Base-by-base conservation (phyloP, 2,797 vertebrate species). In the Pangasius sanitwongsei region DNA sequence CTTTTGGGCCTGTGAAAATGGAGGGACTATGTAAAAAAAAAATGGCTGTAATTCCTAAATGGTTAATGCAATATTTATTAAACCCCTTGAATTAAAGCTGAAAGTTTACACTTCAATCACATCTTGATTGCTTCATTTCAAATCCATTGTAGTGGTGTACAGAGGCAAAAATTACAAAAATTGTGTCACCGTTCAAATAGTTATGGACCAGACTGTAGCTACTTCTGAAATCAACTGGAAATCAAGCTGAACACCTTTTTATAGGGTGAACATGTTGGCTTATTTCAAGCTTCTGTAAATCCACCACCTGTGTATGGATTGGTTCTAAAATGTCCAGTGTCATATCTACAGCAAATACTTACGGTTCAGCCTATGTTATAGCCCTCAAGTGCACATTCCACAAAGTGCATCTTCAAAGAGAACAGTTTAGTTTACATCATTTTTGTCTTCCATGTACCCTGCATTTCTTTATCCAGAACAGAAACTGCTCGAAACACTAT, bases 371-470 rank as follows among this genome's bases (percentile, higher is more conserved):
- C 67, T 83, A n/a, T 53, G 12, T 75, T 57, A 67, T 8, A 57
- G 23, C 69, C 84, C 34, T 74, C 15, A 61, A 81, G 41, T 85
- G 86, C 74, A 80, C 85, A 28, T 85, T 85, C 55, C 74, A 85
- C 82, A 80, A 87, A 75, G 87, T 87, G 78, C 72, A 69, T 90
- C 69, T 89, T 89, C 80, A 90, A 89, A 92, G 65, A 89, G 28
- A 81, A 91, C 37, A 31, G 57, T 70, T 84, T 87, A n/a, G 72
- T 86, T 91, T 85, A 69, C 86, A 87, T 81, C 90, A 65, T 88
- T 74, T 55, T 67, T 37, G 90, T 92, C 90, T 91, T 91, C 87
- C 91, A 87, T 83, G 28, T 72, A 44, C 61, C 86, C 77, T 86
- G 57, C 65, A 41, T 85, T 89, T 69, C 81, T 65, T 83, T 63